Evolutionary conservation across 1,140 invertebrate species (phyloP).

Genomic region (Drosophila orosa): DNA sequence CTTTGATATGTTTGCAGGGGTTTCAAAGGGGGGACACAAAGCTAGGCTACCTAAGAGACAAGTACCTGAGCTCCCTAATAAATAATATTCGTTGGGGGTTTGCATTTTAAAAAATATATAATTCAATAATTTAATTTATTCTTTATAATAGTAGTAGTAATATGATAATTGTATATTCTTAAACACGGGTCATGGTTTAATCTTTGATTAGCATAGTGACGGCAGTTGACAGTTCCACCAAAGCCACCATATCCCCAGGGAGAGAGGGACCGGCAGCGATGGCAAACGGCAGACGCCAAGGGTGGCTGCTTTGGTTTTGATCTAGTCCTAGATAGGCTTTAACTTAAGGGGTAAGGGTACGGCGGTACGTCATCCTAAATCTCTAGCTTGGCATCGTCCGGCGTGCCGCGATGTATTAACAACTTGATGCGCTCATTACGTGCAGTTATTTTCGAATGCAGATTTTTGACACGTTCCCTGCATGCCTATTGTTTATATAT

Average conservation of each 20-base stretch:
- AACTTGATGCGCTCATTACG: conserved; percentile 94
- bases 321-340: conserved; percentile 66
- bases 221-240: conserved; percentile 48
- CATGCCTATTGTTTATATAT: conserved; percentile 87
- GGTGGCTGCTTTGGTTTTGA: conserved; percentile 73
- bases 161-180: conserved; percentile 54
- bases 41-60: conserved; percentile 34
- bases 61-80: conserved; percentile 25
- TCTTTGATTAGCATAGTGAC: conserved; percentile 36
- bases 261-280: conserved; percentile 14
- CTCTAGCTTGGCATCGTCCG: conserved; percentile 87
- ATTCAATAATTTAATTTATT: conserved; percentile 67
- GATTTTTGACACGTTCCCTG: conserved; percentile 92
- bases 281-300: conserved; percentile 36
- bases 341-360: conserved; percentile 56
- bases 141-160: conserved; percentile 30
- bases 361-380: conserved; percentile 70
- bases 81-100: conserved; percentile 30
- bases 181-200: conserved; percentile 71
- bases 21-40: conserved; percentile 40
- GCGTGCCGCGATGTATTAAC: conserved; percentile 92
- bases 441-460: conserved; percentile 94
- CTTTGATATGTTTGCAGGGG: conserved; percentile 70
- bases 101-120: conserved; percentile 70
- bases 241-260: conserved; percentile 25